Base-by-base conservation (phyloP, 2,113 vertebrate species). In the Bettongia penicillata region DNA sequence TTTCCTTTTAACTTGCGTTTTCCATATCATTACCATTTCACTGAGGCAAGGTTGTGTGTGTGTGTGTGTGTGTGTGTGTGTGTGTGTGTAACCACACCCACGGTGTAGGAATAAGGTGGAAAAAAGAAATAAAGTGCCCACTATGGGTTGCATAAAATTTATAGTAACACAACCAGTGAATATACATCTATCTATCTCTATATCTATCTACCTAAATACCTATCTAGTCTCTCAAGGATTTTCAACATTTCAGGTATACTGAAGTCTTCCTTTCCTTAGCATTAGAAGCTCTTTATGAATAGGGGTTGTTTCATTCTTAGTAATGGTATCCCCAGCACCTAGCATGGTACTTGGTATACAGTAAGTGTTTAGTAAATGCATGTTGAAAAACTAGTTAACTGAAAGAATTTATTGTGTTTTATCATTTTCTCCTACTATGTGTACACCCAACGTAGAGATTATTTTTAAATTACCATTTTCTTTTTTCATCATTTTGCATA, bases 1-100 rank as follows among this genome's bases (percentile, higher is more conserved):
- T 97, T 93, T 97, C 96, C 96, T 94, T 96, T 98, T 98, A 96
- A 98, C 97, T 94, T 98, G 95, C 91, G 91, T 90, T 31, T 61
- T 89, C 92, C 51, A 49, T 50, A 89, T 98, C 94, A 95, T 97
- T 98, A 97, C 68, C 51, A 97, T 97, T 97, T 96, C 95, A 95
- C 94, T 16, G 91, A 93, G 93, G 11, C 9, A 57, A 24, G 9
- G 26, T 84, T 95, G 89, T 93, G 91, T 91, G 16, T 43, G n/a
- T 84, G 68, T 84, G 68, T 22, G 57, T 61, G 11, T 26, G 25
- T 26, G 57, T n/a, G 84, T 95, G 89, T 94, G 52, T 77, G 91
- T 93, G 90, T 92, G n/a, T 84, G 37, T 84, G 68, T 43, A 1
- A 43, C 31, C 14, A 98, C 91, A 96, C 61, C 94, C 4, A 9